Percentiles rank a stretch among this genome's conserved stretches.
Evolutionary conservation across 30 jellyfish, hydroid and myxozoan species (phyloP).

Genomic region (Cassiopea andromeda): DNA sequence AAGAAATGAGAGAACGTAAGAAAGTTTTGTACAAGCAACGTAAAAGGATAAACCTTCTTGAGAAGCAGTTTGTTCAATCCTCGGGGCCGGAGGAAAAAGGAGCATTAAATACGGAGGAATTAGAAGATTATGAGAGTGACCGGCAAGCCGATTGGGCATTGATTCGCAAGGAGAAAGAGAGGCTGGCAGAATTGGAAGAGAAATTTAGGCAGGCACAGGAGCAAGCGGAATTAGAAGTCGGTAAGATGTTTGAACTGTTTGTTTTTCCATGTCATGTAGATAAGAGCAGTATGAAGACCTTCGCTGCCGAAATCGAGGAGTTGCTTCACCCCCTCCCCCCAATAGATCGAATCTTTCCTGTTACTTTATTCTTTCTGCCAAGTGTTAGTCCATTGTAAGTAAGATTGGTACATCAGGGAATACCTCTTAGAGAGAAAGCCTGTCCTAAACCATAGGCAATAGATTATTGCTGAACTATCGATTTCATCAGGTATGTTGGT

Average conservation of each 20-base stretch:
- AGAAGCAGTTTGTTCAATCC: slow-evolving; percentile 91
- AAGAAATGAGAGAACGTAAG: slow-evolving; percentile 86
- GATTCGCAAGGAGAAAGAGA: slow-evolving; percentile 79
- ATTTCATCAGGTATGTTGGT: too few species aligned
- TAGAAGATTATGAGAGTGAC: slow-evolving; percentile 86
- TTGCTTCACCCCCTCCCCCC: too few species aligned
- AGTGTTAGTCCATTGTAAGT: too few species aligned
- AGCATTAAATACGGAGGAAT: slow-evolving; percentile 80
- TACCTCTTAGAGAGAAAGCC: too few species aligned
- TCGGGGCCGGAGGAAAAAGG: slow-evolving; percentile 81
- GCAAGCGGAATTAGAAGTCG: slow-evolving; percentile 78
- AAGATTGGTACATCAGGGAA: too few species aligned
- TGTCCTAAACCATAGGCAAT: too few species aligned
- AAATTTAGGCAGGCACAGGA: slow-evolving; percentile 84
- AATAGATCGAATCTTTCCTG: too few species aligned
- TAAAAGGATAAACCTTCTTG: slow-evolving; percentile 83
- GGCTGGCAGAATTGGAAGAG: slow-evolving; percentile 83
- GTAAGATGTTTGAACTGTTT: too few species aligned
- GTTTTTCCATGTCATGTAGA: background rate
- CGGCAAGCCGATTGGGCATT: slow-evolving; percentile 90
- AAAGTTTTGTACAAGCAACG: slow-evolving; percentile 88
- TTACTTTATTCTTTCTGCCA: too few species aligned
- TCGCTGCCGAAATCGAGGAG: too few species aligned
- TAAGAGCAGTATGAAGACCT: too few species aligned
- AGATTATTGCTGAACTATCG: too few species aligned